phyloP scores from a whole-genome alignment of 2,888 invertebrate species.

The Pelosia muscerda region DNA sequence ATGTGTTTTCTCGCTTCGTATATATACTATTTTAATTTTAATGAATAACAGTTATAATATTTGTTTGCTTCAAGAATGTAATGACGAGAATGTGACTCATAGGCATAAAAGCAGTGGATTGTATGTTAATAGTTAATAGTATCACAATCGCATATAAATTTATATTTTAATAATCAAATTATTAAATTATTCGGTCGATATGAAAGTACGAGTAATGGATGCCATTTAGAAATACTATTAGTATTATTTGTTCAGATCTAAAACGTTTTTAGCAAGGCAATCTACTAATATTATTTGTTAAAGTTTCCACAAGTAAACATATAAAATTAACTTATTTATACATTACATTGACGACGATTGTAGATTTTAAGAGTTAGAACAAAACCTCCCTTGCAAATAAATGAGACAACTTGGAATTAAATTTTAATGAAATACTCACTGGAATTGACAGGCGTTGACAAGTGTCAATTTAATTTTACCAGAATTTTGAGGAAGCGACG shows the following conservation, averaged over 20 bases:
- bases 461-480: constrained; percentile 49
- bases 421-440: constrained; percentile 54
- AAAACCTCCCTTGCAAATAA: constrained; percentile 50
- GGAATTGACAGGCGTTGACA: constrained; percentile 52
- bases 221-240: neutral
- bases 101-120: neutral
- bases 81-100: too few relatives aligned
- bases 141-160: too few relatives aligned
- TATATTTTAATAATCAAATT: too few relatives aligned
- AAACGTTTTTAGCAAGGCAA: too few relatives aligned
- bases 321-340: constrained; percentile 17
- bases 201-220: too few relatives aligned
- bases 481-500: constrained; percentile 43
- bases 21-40: too few relatives aligned
- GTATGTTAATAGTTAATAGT: too few relatives aligned
- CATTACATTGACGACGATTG: neutral
- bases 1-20: too few relatives aligned
- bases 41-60: too few relatives aligned
- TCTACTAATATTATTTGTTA: too few relatives aligned
- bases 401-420: constrained; percentile 52
- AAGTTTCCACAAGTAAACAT: neutral
- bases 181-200: too few relatives aligned
- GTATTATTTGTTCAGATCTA: neutral
- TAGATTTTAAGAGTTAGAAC: constrained; percentile 31
- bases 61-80: neutral